These are phyloP conservation scores for Pasiphila rectangulata DNA, from an alignment of 2,888 invertebrate genomes.

Conservation along the genomic window DNA sequence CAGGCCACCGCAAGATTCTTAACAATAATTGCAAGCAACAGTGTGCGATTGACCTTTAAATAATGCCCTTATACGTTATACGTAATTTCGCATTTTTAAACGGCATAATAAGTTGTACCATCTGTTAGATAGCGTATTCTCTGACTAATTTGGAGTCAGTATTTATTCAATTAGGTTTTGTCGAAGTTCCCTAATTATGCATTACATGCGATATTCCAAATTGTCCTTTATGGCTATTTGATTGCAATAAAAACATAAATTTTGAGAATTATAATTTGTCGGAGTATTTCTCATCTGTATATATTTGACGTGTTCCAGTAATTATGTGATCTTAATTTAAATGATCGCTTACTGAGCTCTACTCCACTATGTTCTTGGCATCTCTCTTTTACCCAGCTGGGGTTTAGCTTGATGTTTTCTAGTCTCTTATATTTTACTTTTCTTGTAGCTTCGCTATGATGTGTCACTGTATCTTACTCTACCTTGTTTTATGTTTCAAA, in stretches of 20 bases:
- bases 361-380: too few relatives aligned
- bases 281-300: too few relatives aligned
- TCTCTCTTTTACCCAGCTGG: too few relatives aligned
- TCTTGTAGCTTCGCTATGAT: too few relatives aligned
- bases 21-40: constrained; percentile 16
- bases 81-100: constrained; percentile 12
- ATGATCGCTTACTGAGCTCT: too few relatives aligned
- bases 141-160: constrained; percentile 7
- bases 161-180: constrained; percentile 7
- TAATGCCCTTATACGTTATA: constrained; percentile 17
- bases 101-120: constrained; percentile 10
- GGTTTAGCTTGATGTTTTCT: too few relatives aligned
- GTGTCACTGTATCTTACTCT: too few relatives aligned
- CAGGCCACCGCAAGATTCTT: constrained; percentile 9
- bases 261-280: background rate
- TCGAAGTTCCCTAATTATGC: background rate
- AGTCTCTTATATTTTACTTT: too few relatives aligned
- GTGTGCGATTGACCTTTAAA: constrained; percentile 13
- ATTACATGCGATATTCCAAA: constrained; percentile 1
- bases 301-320: too few relatives aligned
- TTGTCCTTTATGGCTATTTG: background rate
- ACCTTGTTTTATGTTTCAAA: too few relatives aligned
- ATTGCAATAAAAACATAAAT: constrained; percentile 1
- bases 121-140: constrained; percentile 13
- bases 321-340: too few relatives aligned